Evolutionary conservation across 2,797 vertebrate genomes (phyloP), one percentile per base, ranked within the genome.

Genomic region (Agapornis canus): DNA sequence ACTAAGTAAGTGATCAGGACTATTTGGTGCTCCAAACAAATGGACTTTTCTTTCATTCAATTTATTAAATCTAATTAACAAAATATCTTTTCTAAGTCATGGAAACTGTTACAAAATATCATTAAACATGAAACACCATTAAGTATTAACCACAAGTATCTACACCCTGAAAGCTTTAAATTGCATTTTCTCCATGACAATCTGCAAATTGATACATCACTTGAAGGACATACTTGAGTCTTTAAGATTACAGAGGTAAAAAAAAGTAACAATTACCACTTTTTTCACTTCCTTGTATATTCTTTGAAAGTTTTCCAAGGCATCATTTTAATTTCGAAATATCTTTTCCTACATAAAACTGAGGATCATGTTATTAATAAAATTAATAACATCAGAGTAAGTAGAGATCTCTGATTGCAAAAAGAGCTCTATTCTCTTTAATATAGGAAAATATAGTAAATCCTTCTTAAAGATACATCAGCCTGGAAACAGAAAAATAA

Each of bases 21-120:
- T 90, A 60, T 76, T 83, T 70, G 54, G 52, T 85, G 22, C 11
- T 75, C 7, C 12, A 94, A 60, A 85, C 40, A 90, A 93, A 90
- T 70, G 40, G 60, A 77, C 40, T 82, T 22, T 68, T 61, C 43
- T 91, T 86, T 57, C 52, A 90, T 89, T 90, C 43, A 70, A 90
- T 77, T 86, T 84, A 77, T 75, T 85, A 54, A 84, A 95, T 80
- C 52, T 77, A 85, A 95, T 90, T 94, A 21, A 11, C 70, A 92
- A 87, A 60, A 82, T 17, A 35, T 60, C 1, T 35, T 82, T 72
- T 82, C 57, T 82, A 84, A 57, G 29, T 26, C 43, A 70, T 14
- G 87, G 83, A 94, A 92, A 80, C 37, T 21, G 49, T 68, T 49
- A 61, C 29, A 71, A 77, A 92, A 71, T 87, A 90, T 51, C 71